Percentiles rank a stretch among this genome's conserved stretches.
Evolutionary conservation across 2,113 vertebrate genomes (phyloP).

Genomic region (Galeopterus variegatus): DNA sequence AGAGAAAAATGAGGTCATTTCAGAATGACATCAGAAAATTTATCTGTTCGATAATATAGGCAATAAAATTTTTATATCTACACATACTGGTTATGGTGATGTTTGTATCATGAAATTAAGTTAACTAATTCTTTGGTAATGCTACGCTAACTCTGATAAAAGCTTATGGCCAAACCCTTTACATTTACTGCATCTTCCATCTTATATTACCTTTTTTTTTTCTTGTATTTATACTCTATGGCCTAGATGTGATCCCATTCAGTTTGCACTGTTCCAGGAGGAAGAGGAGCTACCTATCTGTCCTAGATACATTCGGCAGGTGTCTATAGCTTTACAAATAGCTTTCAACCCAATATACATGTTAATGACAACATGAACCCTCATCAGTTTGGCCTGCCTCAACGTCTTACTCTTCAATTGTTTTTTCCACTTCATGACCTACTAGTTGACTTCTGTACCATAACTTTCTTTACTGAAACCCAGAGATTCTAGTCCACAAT

Average conservation of each 20-base stretch:
- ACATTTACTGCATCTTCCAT: not conserved
- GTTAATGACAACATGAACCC: not conserved
- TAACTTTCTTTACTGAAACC: not conserved
- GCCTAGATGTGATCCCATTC: not conserved
- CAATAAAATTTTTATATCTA: conserved; percentile 9
- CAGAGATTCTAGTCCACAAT: not conserved
- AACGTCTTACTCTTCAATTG: not conserved
- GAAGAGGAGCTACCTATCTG: not conserved
- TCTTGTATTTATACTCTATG: not conserved
- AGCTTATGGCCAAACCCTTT: not conserved
- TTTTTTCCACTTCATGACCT: not conserved
- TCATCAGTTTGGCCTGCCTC: not conserved
- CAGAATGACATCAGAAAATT: conserved; percentile 14
- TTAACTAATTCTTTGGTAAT: conserved; percentile 16
- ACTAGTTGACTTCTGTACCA: not conserved
- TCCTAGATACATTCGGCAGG: not conserved
- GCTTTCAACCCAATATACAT: not conserved
- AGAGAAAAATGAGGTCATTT: not conserved
- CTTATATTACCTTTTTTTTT: not conserved
- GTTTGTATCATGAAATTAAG: not conserved
- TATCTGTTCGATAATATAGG: not conserved
- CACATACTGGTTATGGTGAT: not conserved
- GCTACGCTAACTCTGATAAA: not conserved
- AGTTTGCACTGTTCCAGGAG: not conserved
- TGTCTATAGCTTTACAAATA: not conserved